phyloP scores from a whole-genome alignment of 2,797 vertebrate species.

The Centropyge bicolor region DNA sequence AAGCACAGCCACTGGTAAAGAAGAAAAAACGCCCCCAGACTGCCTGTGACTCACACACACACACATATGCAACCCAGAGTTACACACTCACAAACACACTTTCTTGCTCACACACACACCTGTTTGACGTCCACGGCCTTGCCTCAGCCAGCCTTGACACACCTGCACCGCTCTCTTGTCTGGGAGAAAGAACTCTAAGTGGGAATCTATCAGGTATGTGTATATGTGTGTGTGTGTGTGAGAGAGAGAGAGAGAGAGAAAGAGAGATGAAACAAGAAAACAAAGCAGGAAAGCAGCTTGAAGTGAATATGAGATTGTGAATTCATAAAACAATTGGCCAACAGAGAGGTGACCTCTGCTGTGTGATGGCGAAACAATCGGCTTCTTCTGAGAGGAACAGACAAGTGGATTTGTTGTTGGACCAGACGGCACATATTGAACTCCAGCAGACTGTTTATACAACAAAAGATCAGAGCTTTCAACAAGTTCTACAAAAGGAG shows the following conservation, averaged over 20 bases:
- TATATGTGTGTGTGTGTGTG: conserved; percentile 14
- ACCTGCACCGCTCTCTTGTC: conserved; percentile 59
- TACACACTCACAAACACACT: conserved; percentile 18
- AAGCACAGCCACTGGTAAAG: conserved; percentile 64
- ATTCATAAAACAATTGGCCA: conserved; percentile 35
- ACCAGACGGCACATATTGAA: conserved; percentile 44
- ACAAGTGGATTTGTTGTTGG: conserved; percentile 36
- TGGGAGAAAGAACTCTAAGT: conserved; percentile 44
- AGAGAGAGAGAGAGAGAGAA: background rate
- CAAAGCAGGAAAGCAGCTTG: conserved; percentile 19
- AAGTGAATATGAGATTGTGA: conserved; percentile 34
- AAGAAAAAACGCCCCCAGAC: conserved; percentile 30
- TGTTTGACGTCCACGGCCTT: conserved; percentile 52
- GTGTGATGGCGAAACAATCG: conserved; percentile 36
- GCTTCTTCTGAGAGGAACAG: conserved; percentile 28
- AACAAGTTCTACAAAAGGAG: conserved; percentile 31
- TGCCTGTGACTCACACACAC: conserved; percentile 7
- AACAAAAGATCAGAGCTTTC: conserved; percentile 28
- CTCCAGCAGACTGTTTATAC: conserved; percentile 50
- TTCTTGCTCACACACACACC: conserved; percentile 56
- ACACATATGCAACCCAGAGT: conserved; percentile 22
- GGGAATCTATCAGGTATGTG: conserved; percentile 46
- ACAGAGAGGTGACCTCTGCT: conserved; percentile 40
- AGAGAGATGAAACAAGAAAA: conserved; percentile 25
- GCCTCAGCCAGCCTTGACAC: conserved; percentile 61